Conservation (phyloP, 2,797 vertebrate genomes). For the Protonibea diacanthus region DNA sequence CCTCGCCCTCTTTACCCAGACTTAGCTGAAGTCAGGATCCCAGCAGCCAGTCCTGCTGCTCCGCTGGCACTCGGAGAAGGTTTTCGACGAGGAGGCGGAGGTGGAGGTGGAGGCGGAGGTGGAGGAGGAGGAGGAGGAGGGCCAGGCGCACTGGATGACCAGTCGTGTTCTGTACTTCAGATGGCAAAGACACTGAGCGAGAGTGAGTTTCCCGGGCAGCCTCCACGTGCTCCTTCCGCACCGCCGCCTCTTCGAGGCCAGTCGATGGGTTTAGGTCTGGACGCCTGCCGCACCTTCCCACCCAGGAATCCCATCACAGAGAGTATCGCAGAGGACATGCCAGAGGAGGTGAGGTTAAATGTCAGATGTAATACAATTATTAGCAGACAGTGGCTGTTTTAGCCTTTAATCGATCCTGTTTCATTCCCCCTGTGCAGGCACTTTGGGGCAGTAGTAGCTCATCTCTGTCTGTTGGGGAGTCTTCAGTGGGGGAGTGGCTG, state of each 20-base stretch:
- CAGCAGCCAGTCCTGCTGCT: slow-evolving; percentile 48
- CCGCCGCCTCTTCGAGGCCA: slow-evolving; percentile 71
- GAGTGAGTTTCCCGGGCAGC: slow-evolving; percentile 88
- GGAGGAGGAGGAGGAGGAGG: slow-evolving; percentile 58
- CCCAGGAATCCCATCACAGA: slow-evolving; percentile 92
- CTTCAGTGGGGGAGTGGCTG: slow-evolving; percentile 95
- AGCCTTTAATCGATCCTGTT: not conserved
- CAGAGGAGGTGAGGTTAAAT: slow-evolving; percentile 88
- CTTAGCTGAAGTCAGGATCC: slow-evolving; percentile 83
- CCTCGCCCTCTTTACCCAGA: slow-evolving; percentile 83
- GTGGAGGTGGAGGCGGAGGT: slow-evolving; percentile 39
- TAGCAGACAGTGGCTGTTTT: not conserved
- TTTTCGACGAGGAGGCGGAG: slow-evolving; percentile 67
- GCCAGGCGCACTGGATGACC: slow-evolving; percentile 87
- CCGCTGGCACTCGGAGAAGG: slow-evolving; percentile 67
- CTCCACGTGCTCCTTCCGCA: slow-evolving; percentile 76
- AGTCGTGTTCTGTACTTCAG: slow-evolving; percentile 96
- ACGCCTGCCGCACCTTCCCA: slow-evolving; percentile 89
- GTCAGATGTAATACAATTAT: not conserved
- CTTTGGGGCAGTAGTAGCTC: slow-evolving; percentile 90
- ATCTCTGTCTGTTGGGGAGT: slow-evolving; percentile 85
- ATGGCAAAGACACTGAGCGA: slow-evolving; percentile 97
- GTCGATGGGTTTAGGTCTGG: slow-evolving; percentile 67
- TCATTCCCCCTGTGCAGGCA: slow-evolving; percentile 74
- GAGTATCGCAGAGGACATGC: slow-evolving; percentile 94